Evolutionary conservation across 2,113 vertebrate genomes (phyloP).

Genomic region (Pseudonaja textilis): DNA sequence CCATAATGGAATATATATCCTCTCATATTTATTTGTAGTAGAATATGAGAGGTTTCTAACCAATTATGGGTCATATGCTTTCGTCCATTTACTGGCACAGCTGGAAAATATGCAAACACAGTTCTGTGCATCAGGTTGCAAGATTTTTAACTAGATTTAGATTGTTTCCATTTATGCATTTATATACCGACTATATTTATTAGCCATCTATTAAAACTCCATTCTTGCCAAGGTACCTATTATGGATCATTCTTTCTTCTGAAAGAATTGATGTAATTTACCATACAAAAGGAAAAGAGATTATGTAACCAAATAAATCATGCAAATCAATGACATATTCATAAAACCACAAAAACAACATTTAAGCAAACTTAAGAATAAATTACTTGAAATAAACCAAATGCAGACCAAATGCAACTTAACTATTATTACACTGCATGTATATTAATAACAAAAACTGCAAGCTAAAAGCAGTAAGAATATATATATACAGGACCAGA

Average conservation of each 20-base stretch:
- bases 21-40: neutral
- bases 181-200: neutral
- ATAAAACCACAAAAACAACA: neutral
- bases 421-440: neutral
- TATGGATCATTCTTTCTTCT: neutral
- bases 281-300: neutral
- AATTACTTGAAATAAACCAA: neutral
- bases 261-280: neutral
- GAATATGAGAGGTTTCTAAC: neutral
- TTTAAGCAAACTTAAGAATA: neutral
- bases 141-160: neutral
- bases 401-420: neutral
- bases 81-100: neutral
- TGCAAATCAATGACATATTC: neutral
- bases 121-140: neutral
- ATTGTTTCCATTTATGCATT: neutral
- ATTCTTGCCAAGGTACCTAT: neutral
- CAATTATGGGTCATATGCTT: neutral
- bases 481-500: neutral
- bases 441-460: neutral
- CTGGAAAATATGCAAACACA: neutral
- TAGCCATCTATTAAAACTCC: neutral
- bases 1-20: neutral
- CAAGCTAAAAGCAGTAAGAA: neutral
- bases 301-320: neutral